Percentiles rank a stretch among this genome's conserved stretches.
Conservation (phyloP, 2,797 vertebrate genomes). For the Aselliscus stoliczkanus region DNA sequence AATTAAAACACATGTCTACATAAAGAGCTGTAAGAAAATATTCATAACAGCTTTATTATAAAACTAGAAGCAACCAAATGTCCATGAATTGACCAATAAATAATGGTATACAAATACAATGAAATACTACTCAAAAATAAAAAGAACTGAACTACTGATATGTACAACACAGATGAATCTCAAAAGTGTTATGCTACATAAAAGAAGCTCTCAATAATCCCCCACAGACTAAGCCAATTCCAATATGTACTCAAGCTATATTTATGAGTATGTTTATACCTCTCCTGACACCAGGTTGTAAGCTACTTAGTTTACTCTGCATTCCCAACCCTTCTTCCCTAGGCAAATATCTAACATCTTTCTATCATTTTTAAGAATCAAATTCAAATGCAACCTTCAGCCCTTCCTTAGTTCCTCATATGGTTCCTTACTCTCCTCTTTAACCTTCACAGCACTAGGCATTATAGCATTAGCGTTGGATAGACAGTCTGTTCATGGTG, state of each 20-base stretch:
- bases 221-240: neutral
- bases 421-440: neutral
- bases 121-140: neutral
- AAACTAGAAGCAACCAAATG: neutral
- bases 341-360: neutral
- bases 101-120: neutral
- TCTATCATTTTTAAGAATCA: neutral
- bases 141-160: neutral
- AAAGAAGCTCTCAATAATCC: neutral
- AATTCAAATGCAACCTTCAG: neutral
- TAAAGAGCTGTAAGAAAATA: neutral
- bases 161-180: neutral
- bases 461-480: neutral
- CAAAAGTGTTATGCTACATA: neutral
- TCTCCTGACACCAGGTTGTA: neutral
- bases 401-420: neutral
- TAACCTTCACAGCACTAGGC: neutral
- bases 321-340: neutral
- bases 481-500: neutral
- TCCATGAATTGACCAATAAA: neutral
- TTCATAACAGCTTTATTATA: neutral
- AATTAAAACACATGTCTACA: neutral
- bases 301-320: neutral
- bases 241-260: neutral
- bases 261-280: neutral